A percentile compares a stretch with the other conserved stretches of the same genome.
Conservation (phyloP, 2,888 invertebrate species). For the Drosophila colorata region DNA sequence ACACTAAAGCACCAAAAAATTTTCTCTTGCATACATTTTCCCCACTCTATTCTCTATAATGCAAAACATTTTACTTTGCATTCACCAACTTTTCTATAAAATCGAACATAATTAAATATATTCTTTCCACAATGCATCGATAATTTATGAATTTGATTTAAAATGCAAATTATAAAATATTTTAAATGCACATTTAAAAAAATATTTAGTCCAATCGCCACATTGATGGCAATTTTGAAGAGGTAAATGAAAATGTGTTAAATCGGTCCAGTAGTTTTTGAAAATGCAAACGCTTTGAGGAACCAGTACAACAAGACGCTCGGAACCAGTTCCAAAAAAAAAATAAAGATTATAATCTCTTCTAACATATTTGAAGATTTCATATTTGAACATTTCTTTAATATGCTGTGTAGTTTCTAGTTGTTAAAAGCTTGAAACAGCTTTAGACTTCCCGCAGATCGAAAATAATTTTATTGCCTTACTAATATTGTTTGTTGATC, state of each 20-base stretch:
- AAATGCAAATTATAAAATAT: conserved; percentile 46
- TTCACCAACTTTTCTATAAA: conserved; percentile 25
- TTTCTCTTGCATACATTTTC: conserved; percentile 78
- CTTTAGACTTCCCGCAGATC: conserved; percentile 3
- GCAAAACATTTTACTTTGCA: conserved; percentile 41
- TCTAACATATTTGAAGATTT: neutral
- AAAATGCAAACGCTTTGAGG: conserved; percentile 36
- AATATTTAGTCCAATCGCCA: conserved; percentile 94
- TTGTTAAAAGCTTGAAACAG: conserved; percentile 8
- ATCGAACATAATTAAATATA: conserved; percentile 36
- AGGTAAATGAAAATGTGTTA: conserved; percentile 89
- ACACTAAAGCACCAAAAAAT: conserved; percentile 82
- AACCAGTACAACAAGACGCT: conserved; percentile 46
- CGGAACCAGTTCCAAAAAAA: conserved; percentile 30
- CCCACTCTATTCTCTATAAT: conserved; percentile 71
- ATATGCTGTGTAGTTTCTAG: conserved; percentile 4
- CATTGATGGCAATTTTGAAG: conserved; percentile 96
- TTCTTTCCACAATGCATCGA: conserved; percentile 48
- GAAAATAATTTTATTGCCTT: neutral
- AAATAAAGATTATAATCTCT: neutral
- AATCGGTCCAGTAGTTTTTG: conserved; percentile 57
- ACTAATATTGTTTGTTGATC: conserved; percentile 23
- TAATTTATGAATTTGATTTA: conserved; percentile 45
- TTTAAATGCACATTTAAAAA: conserved; percentile 49
- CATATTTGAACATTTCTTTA: neutral